Percentiles rank a stretch among this genome's conserved stretches.
These are phyloP conservation scores for Pogonocherus hispidulus DNA, from an alignment of 2,888 invertebrate genomes.

Conservation along the genomic window DNA sequence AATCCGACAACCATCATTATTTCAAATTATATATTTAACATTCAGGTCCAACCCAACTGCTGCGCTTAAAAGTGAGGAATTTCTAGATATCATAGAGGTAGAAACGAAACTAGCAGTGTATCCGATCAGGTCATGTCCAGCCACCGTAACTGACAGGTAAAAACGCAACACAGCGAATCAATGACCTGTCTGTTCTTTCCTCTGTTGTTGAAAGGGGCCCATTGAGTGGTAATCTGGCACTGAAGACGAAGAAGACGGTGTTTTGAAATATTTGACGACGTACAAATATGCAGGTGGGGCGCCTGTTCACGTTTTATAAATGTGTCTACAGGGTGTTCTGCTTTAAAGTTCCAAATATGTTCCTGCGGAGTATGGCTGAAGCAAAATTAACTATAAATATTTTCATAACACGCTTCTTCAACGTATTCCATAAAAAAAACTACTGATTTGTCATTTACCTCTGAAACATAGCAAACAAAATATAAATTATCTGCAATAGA, in stretches of 20 bases:
- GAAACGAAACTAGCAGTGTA: slow-evolving; percentile 1
- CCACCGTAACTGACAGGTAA: slow-evolving; percentile 24
- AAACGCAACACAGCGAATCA: slow-evolving; percentile 7
- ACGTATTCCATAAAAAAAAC: no score
- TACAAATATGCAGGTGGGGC: not conserved
- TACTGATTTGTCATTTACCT: no score
- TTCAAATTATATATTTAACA: not conserved
- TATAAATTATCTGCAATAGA: no score
- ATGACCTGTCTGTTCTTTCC: slow-evolving; percentile 16
- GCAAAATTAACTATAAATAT: no score
- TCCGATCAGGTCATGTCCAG: slow-evolving; percentile 12
- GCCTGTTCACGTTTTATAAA: no score
- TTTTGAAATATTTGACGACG: not conserved
- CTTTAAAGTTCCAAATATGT: no score
- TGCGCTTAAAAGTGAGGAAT: slow-evolving; percentile 10
- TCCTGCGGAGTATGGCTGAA: no score
- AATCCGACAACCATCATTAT: not conserved
- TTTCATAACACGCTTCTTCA: no score
- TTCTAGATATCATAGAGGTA: not conserved
- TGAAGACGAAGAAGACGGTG: not conserved
- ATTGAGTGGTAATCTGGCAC: not conserved
- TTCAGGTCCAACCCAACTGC: not conserved
- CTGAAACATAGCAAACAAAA: no score
- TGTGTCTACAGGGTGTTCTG: no score
- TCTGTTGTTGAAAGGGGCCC: not conserved